Percentiles rank a stretch among this genome's conserved stretches.
Evolutionary conservation across 1,140 invertebrate species (phyloP).

Genomic region (Anastrepha ludens): DNA sequence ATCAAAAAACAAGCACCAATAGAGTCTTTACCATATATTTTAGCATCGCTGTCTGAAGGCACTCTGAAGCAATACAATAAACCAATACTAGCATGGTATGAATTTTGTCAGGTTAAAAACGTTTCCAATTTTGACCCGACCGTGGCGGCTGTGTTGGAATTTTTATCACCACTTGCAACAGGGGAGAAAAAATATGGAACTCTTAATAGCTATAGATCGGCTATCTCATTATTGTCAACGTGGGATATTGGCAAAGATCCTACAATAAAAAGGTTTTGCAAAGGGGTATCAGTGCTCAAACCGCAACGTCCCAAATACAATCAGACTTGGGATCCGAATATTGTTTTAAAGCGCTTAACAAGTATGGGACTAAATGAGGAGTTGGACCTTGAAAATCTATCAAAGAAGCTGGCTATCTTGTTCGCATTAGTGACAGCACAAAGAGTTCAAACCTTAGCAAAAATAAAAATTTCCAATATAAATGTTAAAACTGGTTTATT

Average conservation of each 20-base stretch:
- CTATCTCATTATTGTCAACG: constrained; percentile 34
- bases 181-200: not conserved
- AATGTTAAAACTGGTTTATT: not conserved
- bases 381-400: not conserved
- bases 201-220: constrained; percentile 19
- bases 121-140: not conserved
- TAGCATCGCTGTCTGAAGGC: not conserved
- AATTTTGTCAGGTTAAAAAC: not conserved
- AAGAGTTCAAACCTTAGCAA: not conserved
- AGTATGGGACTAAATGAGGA: not conserved
- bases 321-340: not conserved
- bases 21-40: not conserved
- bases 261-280: not conserved
- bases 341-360: not conserved
- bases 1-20: not conserved
- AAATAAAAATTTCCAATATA: not conserved
- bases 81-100: not conserved
- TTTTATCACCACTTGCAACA: not conserved
- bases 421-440: not conserved
- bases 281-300: constrained; percentile 5
- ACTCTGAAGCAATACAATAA: not conserved
- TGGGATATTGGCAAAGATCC: constrained; percentile 13
- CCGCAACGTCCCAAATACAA: constrained; percentile 19
- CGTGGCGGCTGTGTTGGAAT: not conserved
- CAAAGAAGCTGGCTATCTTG: not conserved